A percentile compares a stretch with the other conserved stretches of the same genome.
Evolutionary conservation across 1,140 invertebrate species (phyloP).

Genomic region (Sipha flava): DNA sequence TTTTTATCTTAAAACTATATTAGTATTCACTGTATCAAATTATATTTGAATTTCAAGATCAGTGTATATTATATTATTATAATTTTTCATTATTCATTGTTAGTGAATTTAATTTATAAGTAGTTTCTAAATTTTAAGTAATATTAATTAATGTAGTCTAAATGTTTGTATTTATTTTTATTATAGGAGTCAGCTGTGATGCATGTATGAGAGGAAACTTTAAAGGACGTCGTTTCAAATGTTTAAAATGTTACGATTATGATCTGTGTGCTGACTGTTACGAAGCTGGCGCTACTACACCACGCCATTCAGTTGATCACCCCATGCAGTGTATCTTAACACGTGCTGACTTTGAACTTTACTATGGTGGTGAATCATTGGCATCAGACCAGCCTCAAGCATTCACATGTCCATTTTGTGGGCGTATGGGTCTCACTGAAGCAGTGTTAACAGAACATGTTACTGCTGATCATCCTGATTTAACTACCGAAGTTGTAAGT

Average conservation of each 20-base stretch:
- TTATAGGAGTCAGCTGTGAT: conserved; percentile 94
- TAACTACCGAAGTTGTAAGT: conserved; percentile 73
- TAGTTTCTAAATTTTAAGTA: no score
- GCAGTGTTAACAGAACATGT: conserved; percentile 86
- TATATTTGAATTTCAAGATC: neutral
- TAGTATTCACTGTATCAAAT: no score
- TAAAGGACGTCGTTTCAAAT: conserved; percentile 93
- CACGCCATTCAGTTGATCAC: conserved; percentile 88
- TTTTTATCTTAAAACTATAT: no score
- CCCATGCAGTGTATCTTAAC: conserved; percentile 98
- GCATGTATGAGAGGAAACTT: conserved; percentile 98
- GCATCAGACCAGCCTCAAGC: conserved; percentile 82
- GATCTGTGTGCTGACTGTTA: conserved; percentile 95
- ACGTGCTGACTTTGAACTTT: conserved; percentile 90
- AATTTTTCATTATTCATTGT: no score
- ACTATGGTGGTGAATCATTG: conserved; percentile 87
- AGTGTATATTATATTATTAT: neutral
- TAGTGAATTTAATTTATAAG: no score
- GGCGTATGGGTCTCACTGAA: conserved; percentile 91
- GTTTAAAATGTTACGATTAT: conserved; percentile 97
- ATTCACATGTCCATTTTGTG: conserved; percentile 94
- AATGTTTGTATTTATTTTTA: conserved; percentile 3
- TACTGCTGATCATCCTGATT: conserved; percentile 75
- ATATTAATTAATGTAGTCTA: no score
- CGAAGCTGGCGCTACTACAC: conserved; percentile 85